phyloP scores from a whole-genome alignment of 2,113 vertebrate species.

The Cyprinodon brontotheroides region DNA sequence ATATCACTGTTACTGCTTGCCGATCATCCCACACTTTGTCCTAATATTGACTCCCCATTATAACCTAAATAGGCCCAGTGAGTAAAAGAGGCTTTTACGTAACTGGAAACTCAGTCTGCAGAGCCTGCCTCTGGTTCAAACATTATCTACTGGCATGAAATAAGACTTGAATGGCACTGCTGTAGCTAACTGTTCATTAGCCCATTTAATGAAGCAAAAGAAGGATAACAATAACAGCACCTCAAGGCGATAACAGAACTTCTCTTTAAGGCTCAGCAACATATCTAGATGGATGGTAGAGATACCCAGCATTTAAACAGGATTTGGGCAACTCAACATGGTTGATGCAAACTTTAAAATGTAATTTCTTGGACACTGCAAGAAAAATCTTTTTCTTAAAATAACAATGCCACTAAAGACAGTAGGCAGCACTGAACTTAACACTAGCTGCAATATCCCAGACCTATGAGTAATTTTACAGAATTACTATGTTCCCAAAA shows the following conservation, averaged over 20 bases:
- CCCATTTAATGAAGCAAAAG: slow-evolving; percentile 19
- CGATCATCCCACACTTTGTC: slow-evolving; percentile 16
- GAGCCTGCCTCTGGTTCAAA: slow-evolving; percentile 19
- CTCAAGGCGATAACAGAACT: neutral
- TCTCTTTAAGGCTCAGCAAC: neutral
- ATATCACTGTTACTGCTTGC: slow-evolving; percentile 1
- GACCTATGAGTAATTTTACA: too few relatives aligned
- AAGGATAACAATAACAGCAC: slow-evolving; percentile 9
- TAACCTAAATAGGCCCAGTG: slow-evolving; percentile 4
- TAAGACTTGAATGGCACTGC: slow-evolving; percentile 15
- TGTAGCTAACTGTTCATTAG: slow-evolving; percentile 12
- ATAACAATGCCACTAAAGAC: too few relatives aligned
- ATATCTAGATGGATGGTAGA: neutral
- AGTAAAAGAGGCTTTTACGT: slow-evolving; percentile 18
- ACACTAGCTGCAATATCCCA: too few relatives aligned
- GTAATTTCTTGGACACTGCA: neutral
- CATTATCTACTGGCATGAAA: slow-evolving; percentile 15
- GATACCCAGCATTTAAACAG: neutral
- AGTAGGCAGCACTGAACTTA: too few relatives aligned
- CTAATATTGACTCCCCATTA: slow-evolving; percentile 10
- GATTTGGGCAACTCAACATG: neutral
- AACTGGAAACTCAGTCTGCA: slow-evolving; percentile 14
- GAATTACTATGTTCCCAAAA: too few relatives aligned
- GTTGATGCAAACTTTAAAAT: neutral
- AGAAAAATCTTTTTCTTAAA: too few relatives aligned